Evolutionary conservation across 2,113 vertebrate genomes (phyloP), one percentile per base, ranked within the genome.

Genomic region (Eonycteris spelaea): DNA sequence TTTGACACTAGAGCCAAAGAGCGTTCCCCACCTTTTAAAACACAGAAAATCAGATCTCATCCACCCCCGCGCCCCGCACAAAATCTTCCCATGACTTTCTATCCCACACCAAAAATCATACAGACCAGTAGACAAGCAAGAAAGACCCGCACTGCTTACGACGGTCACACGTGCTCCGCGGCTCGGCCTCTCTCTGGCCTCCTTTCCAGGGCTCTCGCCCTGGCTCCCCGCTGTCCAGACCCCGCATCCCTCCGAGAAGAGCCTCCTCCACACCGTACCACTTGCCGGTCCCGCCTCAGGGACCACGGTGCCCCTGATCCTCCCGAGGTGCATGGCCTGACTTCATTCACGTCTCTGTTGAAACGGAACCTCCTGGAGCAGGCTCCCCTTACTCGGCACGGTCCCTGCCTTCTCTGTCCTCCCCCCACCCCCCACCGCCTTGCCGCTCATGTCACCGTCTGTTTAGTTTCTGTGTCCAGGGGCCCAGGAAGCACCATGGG

Each of bases 121-220:
- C 38, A n/a, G 48, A 12, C 10, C 40, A 33, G 8, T 22, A 19
- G 26, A 14, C 33, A 11, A 45, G 45, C 33, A n/a, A 43, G 5
- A 2, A 55, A 21, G 9, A 15, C 53, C 35, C 11, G n/a, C 22
- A 33, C 22, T 19, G 19, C 35, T 8, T 1, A 13, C 0, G 7
- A 0, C 0, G 4, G 18, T 22, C 7, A 3, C 33, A 1, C 3
- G 2, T 15, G 14, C 35, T 7, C 6, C 2, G 9, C 7, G 1
- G 0, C 13, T 33, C 16, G 2, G 38, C 6, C 19, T 73, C 73
- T 33, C 21, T 3, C 12, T 0, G 3, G 7, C 26, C 59, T 51
- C 21, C 0, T n/a, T n/a, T 43, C 83, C 24, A 6, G 35, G 1
- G 48, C 65, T 40, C 33, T 19, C 0, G 1, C 22, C 55, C 48